Evolutionary conservation across 2,888 invertebrate genomes (phyloP).

Genomic region (Phania funesta): DNA sequence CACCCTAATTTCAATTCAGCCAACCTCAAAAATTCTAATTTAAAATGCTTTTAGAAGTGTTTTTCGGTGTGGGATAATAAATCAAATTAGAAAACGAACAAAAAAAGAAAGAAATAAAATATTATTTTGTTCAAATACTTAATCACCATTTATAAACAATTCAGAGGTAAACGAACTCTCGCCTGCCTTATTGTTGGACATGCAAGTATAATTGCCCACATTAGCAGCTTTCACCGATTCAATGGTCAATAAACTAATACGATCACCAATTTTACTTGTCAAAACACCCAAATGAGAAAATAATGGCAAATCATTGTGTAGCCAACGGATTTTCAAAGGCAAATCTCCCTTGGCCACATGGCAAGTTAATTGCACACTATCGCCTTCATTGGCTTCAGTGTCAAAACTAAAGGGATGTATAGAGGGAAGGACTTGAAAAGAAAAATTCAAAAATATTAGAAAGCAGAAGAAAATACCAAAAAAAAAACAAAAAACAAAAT

Average conservation of each 20-base stretch:
- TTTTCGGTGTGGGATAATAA: constrained; percentile 8
- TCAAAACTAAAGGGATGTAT: constrained; percentile 81
- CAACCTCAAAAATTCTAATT: neutral
- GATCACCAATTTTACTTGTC: constrained; percentile 84
- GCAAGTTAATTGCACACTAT: constrained; percentile 83
- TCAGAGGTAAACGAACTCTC: constrained; percentile 83
- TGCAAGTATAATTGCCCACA: constrained; percentile 86
- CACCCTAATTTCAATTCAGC: neutral
- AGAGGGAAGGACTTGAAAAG: constrained; percentile 84
- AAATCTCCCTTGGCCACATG: constrained; percentile 84
- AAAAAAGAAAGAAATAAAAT: neutral
- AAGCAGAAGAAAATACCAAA: neutral
- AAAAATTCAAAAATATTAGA: constrained; percentile 30
- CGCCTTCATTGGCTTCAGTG: constrained; percentile 84
- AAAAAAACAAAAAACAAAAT: neutral
- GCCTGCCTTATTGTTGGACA: constrained; percentile 84
- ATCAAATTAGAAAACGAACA: neutral
- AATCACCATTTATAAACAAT: constrained; percentile 84
- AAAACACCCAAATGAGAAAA: constrained; percentile 82
- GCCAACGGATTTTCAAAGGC: constrained; percentile 86
- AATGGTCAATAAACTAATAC: constrained; percentile 85
- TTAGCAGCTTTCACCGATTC: constrained; percentile 86
- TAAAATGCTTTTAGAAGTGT: neutral
- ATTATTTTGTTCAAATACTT: neutral
- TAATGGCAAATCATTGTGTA: constrained; percentile 77